Base-by-base conservation (phyloP, 2,797 vertebrate species). In the Remorina albescens region DNA sequence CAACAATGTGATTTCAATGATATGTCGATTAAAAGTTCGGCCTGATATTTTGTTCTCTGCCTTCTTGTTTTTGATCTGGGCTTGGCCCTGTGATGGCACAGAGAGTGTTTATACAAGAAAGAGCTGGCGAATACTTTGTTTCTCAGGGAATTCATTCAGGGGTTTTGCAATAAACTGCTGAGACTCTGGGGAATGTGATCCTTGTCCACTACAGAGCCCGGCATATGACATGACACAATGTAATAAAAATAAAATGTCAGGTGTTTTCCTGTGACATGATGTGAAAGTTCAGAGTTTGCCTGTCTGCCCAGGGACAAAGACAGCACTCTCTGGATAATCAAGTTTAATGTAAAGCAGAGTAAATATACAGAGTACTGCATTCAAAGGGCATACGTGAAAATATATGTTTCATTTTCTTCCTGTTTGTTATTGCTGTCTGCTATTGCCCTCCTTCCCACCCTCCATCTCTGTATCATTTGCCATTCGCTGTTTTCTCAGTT, bases 401-500 rank as follows among this genome's bases (percentile, higher is more conserved):
- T 67, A 26, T 37, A 30, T 28, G 23, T 74, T 65, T 77, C 25
- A 47, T 78, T 62, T 79, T 25, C 58, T 74, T 68, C 56, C 51
- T 39, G 53, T 57, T 53, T 60, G 76, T 79, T 77, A 70, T 75
- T 54, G 8, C 54, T 28, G 44, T 44, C 50, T 68, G 53, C 44
- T n/a, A n/a, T n/a, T n/a, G n/a, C n/a, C 58, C 66, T 46, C 44
- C 49, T 39, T 42, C 78, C 41, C 66, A 65, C 67, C 47, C 71
- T 78, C 62, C 67, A 34, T 82, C 58, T 74, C 76, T 73, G 47
- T 69, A 42, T 59, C 72, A 66, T 53, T 74, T 68, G 34, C 77
- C 58, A 63, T 80, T n/a, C n/a, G n/a, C 74, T 76, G 78, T 81
- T 87, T 84, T 72, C 76, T 83, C 84, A 71, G 37, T 56, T 67